Evolutionary conservation across 2,888 invertebrate genomes (phyloP).

Genomic region (Nomada fabriciana): DNA sequence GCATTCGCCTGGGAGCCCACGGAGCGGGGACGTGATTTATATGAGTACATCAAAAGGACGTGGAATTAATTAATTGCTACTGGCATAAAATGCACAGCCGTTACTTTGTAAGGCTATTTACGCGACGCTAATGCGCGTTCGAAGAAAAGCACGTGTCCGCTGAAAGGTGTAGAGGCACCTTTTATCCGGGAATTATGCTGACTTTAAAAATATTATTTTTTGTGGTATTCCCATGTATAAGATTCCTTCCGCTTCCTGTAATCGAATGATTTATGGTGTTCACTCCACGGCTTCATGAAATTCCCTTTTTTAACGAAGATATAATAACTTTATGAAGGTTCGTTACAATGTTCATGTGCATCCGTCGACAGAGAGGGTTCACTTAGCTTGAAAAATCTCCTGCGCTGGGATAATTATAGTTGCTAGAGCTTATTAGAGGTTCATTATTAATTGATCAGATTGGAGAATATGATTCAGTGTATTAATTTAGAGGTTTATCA

Average conservation of each 20-base stretch:
- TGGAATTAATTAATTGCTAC: constrained; percentile 59
- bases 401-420: not conserved
- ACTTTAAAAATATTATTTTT: not conserved
- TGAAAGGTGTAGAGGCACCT: constrained; percentile 15
- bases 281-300: not conserved
- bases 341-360: not conserved
- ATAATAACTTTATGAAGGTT: constrained; percentile 4
- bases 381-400: not conserved
- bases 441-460: too few relatives aligned
- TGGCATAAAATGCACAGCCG: constrained; percentile 17
- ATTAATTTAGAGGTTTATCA: too few relatives aligned
- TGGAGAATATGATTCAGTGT: too few relatives aligned
- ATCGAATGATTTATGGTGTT: constrained; percentile 30
- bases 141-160: constrained; percentile 12
- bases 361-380: not conserved
- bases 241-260: constrained; percentile 10
- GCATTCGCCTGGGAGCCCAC: constrained; percentile 31
- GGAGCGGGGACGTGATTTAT: constrained; percentile 60
- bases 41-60: constrained; percentile 58
- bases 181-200: not conserved
- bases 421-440: not conserved
- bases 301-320: constrained; percentile 22
- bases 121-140: constrained; percentile 15
- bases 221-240: constrained; percentile 15
- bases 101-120: constrained; percentile 44